Evolutionary conservation across 2,797 vertebrate genomes (phyloP).

Genomic region (Premnoplex brunnescens): DNA sequence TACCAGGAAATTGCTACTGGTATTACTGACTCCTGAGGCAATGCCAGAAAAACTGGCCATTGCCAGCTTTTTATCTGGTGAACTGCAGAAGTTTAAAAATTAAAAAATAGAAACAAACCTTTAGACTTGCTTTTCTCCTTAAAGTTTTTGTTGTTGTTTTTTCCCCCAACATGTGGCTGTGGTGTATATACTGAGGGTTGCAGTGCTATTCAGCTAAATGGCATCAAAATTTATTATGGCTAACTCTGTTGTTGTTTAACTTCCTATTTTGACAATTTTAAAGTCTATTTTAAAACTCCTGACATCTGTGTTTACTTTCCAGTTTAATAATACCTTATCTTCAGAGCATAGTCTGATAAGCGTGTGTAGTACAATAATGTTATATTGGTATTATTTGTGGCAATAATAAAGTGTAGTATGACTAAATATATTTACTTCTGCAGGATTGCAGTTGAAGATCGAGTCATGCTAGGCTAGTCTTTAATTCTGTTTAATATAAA

Average conservation of each 20-base stretch:
- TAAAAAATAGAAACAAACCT: neutral
- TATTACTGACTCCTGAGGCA: neutral
- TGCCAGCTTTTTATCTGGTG: neutral
- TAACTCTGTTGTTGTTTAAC: conserved; percentile 52
- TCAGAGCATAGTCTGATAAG: conserved; percentile 47
- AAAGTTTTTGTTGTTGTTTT: neutral
- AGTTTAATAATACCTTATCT: conserved; percentile 64
- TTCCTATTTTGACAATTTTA: conserved; percentile 65
- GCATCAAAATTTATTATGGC: conserved; percentile 14
- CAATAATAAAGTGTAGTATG: neutral
- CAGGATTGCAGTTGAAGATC: neutral
- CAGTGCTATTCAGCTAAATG: neutral
- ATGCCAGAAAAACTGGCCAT: neutral
- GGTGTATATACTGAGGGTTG: neutral
- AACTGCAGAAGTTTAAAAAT: neutral
- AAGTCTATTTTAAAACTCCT: conserved; percentile 63
- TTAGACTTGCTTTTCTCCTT: neutral
- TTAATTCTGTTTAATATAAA: neutral
- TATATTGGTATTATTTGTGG: conserved; percentile 42
- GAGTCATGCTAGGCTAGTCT: neutral
- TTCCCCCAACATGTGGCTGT: neutral
- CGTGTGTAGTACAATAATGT: conserved; percentile 17
- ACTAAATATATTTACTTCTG: neutral
- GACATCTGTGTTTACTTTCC: conserved; percentile 72
- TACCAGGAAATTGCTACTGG: neutral